Base-by-base conservation (phyloP, 2,113 vertebrate species). In the Pionites leucogaster region DNA sequence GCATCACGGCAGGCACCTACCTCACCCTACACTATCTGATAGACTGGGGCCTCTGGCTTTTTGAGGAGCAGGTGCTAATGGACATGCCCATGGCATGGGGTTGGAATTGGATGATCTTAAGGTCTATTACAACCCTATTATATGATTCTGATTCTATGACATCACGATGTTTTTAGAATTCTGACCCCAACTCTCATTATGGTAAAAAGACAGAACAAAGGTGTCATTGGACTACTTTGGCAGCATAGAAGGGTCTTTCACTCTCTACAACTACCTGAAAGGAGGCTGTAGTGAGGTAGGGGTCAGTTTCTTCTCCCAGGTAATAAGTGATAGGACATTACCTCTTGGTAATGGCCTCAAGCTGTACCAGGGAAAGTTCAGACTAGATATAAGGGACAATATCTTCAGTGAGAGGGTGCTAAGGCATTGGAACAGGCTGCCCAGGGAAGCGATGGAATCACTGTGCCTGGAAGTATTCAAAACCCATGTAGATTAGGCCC, bases 21-120 rank as follows among this genome's bases (percentile, higher is more conserved):
- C 27, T 78, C 39, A n/a, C 9, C 22, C 6, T 42, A 16, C n/a
- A 7, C 27, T 3, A 6, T 1, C 1, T 10, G 3, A 11, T 18
- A 74, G 22, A 23, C 29, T 63, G 60, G 10, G 6, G 4, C 24
- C 29, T 77, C 41, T 31, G 67, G 8, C 18, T 91, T 74, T 49
- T 7, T 41, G 35, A 59, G 9, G 5, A 64, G 42, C 37, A 71
- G 29, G 5, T 62, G 22, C 12, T 69, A 16, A 69, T 31, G 31
- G 41, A 47, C 5, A 23, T 59, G 55, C 13, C 33, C 55, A 59
- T 59, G 55, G 55, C 13, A n/a, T 22, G 55, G 20, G 31, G 12
- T n/a, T 59, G 55, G 20, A n/a, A 59, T 9, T 57, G 31, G 19
- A 33, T 57, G 55, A n/a, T n/a, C 6, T n/a, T n/a, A 22, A 59